These are phyloP conservation scores for Carcina quercana DNA, from an alignment of 2,888 invertebrate genomes.

Conservation along the genomic window DNA sequence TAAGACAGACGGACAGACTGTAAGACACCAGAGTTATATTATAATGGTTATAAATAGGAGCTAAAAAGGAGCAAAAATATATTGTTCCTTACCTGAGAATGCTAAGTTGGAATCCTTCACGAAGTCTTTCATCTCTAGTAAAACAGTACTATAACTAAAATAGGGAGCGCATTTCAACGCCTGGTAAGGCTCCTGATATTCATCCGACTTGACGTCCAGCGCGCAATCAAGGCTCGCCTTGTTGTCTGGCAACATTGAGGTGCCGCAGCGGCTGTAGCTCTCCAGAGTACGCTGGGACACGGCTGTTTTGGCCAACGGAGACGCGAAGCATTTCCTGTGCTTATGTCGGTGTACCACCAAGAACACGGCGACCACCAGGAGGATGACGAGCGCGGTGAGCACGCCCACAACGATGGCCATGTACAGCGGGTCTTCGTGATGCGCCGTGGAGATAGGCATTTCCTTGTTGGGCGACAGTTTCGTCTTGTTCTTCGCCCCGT, in stretches of 20 bases:
- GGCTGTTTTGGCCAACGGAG: conserved; percentile 73
- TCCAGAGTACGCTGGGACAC: conserved; percentile 68
- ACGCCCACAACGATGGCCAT: conserved; percentile 87
- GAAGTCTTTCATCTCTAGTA: conserved; percentile 84
- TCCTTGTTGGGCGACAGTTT: conserved; percentile 68
- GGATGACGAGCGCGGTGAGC: conserved; percentile 81
- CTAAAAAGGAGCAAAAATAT: too few relatives aligned
- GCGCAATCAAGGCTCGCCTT: conserved; percentile 73
- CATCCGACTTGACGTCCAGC: conserved; percentile 78
- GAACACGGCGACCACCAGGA: conserved; percentile 82
- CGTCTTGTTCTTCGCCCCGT: conserved; percentile 61
- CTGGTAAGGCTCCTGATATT: conserved; percentile 88
- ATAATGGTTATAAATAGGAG: too few relatives aligned
- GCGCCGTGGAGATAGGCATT: conserved; percentile 78
- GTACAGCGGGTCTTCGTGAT: conserved; percentile 81
- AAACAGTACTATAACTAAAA: conserved; percentile 83
- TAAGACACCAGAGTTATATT: too few relatives aligned
- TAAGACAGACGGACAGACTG: too few relatives aligned
- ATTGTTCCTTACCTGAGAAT: conserved; percentile 43
- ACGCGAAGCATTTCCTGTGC: conserved; percentile 82
- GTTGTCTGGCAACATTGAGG: conserved; percentile 68
- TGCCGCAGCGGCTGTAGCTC: conserved; percentile 70
- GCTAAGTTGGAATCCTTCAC: conserved; percentile 61
- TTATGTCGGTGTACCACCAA: conserved; percentile 81
- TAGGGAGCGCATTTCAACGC: conserved; percentile 84